phyloP scores from a whole-genome alignment of 23 tunicate species.

The Styela clava region DNA sequence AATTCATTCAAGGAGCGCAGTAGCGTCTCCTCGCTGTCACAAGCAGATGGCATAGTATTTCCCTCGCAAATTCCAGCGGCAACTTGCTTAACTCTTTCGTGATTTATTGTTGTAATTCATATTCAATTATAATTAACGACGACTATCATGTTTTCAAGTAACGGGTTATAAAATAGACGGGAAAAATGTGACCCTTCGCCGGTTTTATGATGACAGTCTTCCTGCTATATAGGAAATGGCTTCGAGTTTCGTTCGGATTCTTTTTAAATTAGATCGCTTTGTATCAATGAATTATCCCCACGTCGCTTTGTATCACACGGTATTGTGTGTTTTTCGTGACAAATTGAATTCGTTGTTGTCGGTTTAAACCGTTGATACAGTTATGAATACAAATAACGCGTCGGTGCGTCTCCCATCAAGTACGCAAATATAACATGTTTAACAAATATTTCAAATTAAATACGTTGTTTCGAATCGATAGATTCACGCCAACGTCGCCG shows the following conservation, averaged over 20 bases:
- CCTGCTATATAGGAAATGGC: not conserved
- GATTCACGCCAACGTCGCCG: too few relatives aligned
- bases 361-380: constrained; percentile 34
- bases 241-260: not conserved
- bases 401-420: not conserved
- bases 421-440: not conserved
- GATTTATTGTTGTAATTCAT: not conserved
- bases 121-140: not conserved
- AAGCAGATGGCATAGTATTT: constrained; percentile 20
- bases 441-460: too few relatives aligned
- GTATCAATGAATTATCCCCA: not conserved
- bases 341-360: constrained; percentile 18
- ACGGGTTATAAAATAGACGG: not conserved
- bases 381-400: constrained; percentile 16
- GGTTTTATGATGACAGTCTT: not conserved
- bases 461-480: too few relatives aligned
- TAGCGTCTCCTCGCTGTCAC: not conserved
- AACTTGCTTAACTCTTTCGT: not conserved
- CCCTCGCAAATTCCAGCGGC: constrained; percentile 31
- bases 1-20: not conserved
- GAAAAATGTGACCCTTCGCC: not conserved
- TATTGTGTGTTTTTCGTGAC: not conserved
- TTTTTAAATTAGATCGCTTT: not conserved
- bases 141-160: not conserved
- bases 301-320: not conserved